Evolutionary conservation across 1,140 invertebrate genomes (phyloP), one percentile per base, ranked within the genome.

Genomic region (Sitophilus oryzae): DNA sequence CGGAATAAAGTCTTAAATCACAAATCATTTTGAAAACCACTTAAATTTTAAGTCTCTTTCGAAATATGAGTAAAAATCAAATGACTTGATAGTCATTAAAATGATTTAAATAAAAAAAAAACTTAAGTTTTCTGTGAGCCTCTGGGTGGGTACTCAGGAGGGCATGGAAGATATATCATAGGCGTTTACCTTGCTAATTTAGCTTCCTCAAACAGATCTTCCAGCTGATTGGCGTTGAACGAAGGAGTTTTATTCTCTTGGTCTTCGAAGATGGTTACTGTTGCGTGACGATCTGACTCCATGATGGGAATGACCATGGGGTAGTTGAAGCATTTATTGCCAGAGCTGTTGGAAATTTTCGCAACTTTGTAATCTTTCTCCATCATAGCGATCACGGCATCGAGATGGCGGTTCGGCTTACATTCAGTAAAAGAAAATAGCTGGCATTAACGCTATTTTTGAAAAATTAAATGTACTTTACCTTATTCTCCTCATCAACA

Each of bases 321-420:
- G 73, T 90, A 91, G 54, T 86, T 81, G 37, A 78, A 75, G 71
- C 85, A 84, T n/a, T 89, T 71, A 63, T 84, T 80, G n/a, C 86
- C 86, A 56, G 71, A 75, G 20, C 71, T 71, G 64, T 90, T 90
- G 38, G 78, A 77, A 55, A 89, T 74, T 59, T 78, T 73, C 40
- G 77, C 74, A 60, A 79, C 69, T 52, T 73, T 77, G 64, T 86
- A 86, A 72, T 86, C 84, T 22, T 79, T 68, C 56, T 79, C 76
- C 48, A 82, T 77, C 16, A 86, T 71, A 21, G 77, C 70, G 49
- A 84, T 70, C 82, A 84, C 72, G 75, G 77, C 66, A 82, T 73
- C 76, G 83, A 80, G 52, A 81, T 78, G 38, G 11, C 14, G 15
- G 44, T 42, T 43, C 15, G 41, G 22, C 51, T 53, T 5, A 30